A percentile compares a stretch with the other conserved stretches of the same genome.
Conservation (phyloP, 2,113 vertebrate genomes). For the Cathartes aura region DNA sequence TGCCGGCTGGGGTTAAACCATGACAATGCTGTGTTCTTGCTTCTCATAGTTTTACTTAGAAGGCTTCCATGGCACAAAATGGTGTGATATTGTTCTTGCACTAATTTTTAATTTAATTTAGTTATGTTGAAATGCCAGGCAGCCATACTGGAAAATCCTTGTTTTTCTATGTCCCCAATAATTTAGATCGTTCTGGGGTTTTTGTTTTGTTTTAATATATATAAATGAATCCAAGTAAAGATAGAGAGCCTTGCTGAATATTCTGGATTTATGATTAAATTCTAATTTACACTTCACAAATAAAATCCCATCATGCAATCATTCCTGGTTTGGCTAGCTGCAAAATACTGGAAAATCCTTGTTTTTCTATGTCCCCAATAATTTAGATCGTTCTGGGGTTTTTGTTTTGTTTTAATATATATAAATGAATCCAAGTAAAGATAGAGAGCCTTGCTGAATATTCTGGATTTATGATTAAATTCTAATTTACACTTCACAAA, state of each 20-base stretch:
- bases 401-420: not conserved
- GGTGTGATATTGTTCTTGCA: not conserved
- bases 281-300: conserved; percentile 26
- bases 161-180: not conserved
- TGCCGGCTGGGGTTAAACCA: too few species aligned
- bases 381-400: too few species aligned
- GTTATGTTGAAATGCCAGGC: not conserved
- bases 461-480: not conserved
- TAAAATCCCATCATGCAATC: not conserved
- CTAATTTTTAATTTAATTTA: not conserved
- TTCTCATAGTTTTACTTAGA: not conserved
- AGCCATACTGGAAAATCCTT: not conserved
- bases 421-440: not conserved
- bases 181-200: not conserved
- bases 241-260: not conserved
- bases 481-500: conserved; percentile 26
- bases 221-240: not conserved
- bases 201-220: not conserved
- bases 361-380: too few species aligned
- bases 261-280: not conserved
- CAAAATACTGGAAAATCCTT: too few species aligned
- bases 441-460: not conserved
- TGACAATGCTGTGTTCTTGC: not conserved
- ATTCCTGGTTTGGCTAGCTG: not conserved
- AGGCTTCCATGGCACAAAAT: not conserved